Evolutionary conservation across 2,113 vertebrate genomes (phyloP), one percentile per base, ranked within the genome.

Genomic region (Labrus mixtus): DNA sequence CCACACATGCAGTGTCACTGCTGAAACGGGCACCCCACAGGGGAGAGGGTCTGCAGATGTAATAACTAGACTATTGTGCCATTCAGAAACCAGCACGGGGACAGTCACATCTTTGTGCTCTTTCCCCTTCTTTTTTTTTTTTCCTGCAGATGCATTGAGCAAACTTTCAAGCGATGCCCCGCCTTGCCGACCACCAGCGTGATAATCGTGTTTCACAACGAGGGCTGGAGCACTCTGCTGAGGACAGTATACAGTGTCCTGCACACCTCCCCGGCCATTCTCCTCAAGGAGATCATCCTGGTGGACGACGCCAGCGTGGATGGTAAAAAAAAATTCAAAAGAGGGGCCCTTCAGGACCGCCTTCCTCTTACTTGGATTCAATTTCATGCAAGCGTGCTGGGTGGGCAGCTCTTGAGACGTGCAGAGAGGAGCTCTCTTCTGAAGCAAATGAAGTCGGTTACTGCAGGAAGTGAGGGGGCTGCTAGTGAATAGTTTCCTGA

Each of bases 171-270:
- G 79, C 96, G 98, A 48, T 99, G 98, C 81, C 98, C 97, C 0
- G 88, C 96, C 0, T 78, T 99, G 85, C 96, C 95, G 69, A 98
- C 95, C 72, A 99, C 98, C 75, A 99, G 97, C 57, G 95, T 99
- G 90, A 96, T 99, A 85, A 99, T 99, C 54, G 97, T 99, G 86
- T 99, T 99, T 90, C 97, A 99, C 89, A 99, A 99, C 62, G 98
- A 99, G 89, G 98, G 95, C 0, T 99, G 98, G 98, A 99, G 97
- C 79, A 99, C 98, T 0, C 93, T 99, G 65, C 94, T 99, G 50
- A 95, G 98, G 83, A 99, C 98, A 0, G 97, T 99, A 19, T 95
- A 98, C 94, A 99, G 98, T 13, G 98, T 99, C 80, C 96, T 99
- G 63, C 97, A 99, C 89, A 96, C 97, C 17, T 97, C 98, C 45